phyloP scores from a whole-genome alignment of 92 coral and sea anemone genomes.

The Pocillopora grandis region DNA sequence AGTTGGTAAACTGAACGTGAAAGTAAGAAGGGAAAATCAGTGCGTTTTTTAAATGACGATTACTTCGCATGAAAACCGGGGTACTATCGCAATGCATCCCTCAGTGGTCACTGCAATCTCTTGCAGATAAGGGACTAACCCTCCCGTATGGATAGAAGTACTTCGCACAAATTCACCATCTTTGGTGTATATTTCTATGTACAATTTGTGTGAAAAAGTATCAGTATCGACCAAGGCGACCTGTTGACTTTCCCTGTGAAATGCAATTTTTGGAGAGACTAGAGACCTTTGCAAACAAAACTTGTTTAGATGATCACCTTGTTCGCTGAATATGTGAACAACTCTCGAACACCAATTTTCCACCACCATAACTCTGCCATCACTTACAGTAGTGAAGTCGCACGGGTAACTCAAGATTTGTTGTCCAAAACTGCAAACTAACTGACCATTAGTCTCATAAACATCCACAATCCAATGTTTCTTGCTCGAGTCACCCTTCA shows the following conservation, averaged over 20 bases:
- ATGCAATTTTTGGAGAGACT: neutral
- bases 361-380: neutral
- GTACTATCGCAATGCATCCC: neutral
- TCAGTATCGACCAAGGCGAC: neutral
- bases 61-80: neutral
- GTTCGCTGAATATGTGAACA: neutral
- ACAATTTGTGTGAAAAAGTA: fast-evolving
- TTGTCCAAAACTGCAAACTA: neutral
- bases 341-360: too few relatives aligned
- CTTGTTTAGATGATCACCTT: neutral
- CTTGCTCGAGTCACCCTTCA: too few relatives aligned
- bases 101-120: neutral
- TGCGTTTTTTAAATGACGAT: neutral
- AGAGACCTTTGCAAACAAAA: too few relatives aligned
- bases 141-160: neutral
- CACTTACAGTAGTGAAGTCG: neutral
- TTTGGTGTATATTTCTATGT: neutral
- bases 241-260: slow-evolving; percentile 8
- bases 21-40: too few relatives aligned
- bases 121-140: neutral
- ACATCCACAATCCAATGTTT: neutral
- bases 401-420: neutral
- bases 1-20: too few relatives aligned
- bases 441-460: neutral
- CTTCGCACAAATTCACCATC: neutral